Evolutionary conservation across 2,888 invertebrate genomes (phyloP), one percentile per base, ranked within the genome.

Genomic region (Schrankia costaestrigalis): DNA sequence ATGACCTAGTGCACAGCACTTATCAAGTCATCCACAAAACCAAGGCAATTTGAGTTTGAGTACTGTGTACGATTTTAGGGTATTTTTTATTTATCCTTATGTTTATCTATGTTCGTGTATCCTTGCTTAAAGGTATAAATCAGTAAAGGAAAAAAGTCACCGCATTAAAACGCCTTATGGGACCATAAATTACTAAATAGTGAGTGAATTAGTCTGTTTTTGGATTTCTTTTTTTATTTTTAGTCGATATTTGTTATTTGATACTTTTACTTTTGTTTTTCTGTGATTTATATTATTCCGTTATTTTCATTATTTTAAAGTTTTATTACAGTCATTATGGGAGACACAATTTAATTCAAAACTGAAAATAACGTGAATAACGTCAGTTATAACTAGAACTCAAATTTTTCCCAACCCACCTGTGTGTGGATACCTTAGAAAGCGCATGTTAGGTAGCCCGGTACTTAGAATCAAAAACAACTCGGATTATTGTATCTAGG

Each of bases 191-290:
- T 32, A 41, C 9, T 35, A 10, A 44, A 54, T 47, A 45, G 35
- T 44, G 38, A 51, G 44, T 40, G 45, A 54, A 54, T 54, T 54
- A 54, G 47, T 36, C 47, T 41, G 44, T 35, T 52, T 48, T 38
- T 9, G 38, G 38, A 11, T 22, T 30, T 43, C 35, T 21, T 13
- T 17, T 15, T 24, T 42, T 44, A 41, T 48, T 42, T 33, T 17
- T 39, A 26, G 6, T 21, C 15, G 27, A 28, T 31, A 23, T 31
- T 34, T 11, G 31, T 19, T 18, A 24, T 9, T 1, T 19, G 15
- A 25, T 9, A 12, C 18, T 23, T 36, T 27, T 11, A 22, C 26
- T 31, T 22, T 34, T 24, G 11, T 24, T 13, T 11, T 26, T 5
- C 5, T 22, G 7, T 22, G 13, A 10, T 14, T 6, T 15, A 1